Base-by-base conservation (phyloP, 2,797 vertebrate species). In the Prunella strophiata region DNA sequence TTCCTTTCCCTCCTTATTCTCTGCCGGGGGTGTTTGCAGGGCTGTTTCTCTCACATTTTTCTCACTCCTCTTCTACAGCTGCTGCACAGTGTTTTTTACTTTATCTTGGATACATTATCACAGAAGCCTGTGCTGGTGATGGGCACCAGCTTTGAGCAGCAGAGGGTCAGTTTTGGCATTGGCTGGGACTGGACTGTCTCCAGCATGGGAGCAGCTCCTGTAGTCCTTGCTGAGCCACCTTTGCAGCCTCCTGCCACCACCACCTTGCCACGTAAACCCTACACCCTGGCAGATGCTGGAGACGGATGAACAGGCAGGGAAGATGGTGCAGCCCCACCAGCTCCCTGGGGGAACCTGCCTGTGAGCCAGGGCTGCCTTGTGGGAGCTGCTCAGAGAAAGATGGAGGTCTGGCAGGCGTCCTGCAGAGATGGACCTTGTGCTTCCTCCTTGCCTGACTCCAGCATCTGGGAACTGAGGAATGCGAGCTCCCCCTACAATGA, bases 251-350 rank as follows among this genome's bases (percentile, higher is more conserved):
- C 30, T 26, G 12, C 67, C 16, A 10, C 59, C 42, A 43, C 25
- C 29, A 23, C 30, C 51, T 61, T 2, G 1, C 55, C 43, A 18
- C 0, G 0, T 32, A 73, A 85, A 73, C 40, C n/a, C 25, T 48
- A 2, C 32, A 14, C n/a, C 0, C 0, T 38, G 52, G 52, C 68
- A 84, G 16, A 7, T 75, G 54, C 38, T 75, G 68, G 76, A 74
- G 40, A 15, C 47, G 66, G 68, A 40, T 83, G 50, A 30, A 45
- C 32, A 67, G 30, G 12, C 25, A 40, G 72, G 40, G 51, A 68
- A 43, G n/a, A 36, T 8, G 19, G 16, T 79, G n/a, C 59, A 82
- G 72, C 27, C 51, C 40, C 40, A 73, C 2, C 45, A 88, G 52
- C 54, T 73, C 32, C 51, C 15, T 5, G 2, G 8, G 19, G 43